Base-by-base conservation (phyloP, 2,888 invertebrate species). In the Tribolium freemani region DNA sequence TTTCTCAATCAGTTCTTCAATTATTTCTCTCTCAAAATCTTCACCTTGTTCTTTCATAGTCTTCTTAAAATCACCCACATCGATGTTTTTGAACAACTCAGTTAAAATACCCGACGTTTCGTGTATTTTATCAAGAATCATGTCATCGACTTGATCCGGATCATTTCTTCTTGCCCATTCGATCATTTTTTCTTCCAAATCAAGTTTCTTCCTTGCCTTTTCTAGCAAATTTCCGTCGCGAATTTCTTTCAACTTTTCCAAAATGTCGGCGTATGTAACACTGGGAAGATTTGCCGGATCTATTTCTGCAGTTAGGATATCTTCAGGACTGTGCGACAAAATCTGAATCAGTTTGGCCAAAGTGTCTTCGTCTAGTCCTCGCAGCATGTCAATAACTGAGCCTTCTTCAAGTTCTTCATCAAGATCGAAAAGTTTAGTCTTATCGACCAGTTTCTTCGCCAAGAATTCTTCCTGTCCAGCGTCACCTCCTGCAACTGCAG, bases 131-230 rank as follows among this genome's bases (percentile, higher is more conserved):
- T 78, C 73, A n/a, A 79, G 57, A 4, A 83, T 60, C 11, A 74
- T 69, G 6, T 80, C 77, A 66, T 82, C 77, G 0, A 84, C 79
- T 20, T 79, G 72, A 1, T 83, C 80, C 1, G 82, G 83, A 6
- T 81, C 79, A 60, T 80, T 81, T 26, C 71, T 73, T 46, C 71
- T 71, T 0, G 82, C 82, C 84, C 84, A 84, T 5, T 81, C 78
- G 4, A 79, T 74, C 75, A 84, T 76, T 10, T 79, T 73, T 16
- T 81, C 64, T 70, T 83, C 83, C 50, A 84, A 63, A 45, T 73
- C 64, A 0, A 54, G 4, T 6, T 53, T 20, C 4, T 60, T 26
- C 10, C 20, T 30, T 1, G 57, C 44, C 6, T 13, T 9, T 31
- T 68, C 44, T 3, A 26, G 9, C 48, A 69, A n/a, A 11, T 61